These are phyloP conservation scores for Papilio machaon DNA, from an alignment of 1,140 invertebrate genomes.

Conservation along the genomic window DNA sequence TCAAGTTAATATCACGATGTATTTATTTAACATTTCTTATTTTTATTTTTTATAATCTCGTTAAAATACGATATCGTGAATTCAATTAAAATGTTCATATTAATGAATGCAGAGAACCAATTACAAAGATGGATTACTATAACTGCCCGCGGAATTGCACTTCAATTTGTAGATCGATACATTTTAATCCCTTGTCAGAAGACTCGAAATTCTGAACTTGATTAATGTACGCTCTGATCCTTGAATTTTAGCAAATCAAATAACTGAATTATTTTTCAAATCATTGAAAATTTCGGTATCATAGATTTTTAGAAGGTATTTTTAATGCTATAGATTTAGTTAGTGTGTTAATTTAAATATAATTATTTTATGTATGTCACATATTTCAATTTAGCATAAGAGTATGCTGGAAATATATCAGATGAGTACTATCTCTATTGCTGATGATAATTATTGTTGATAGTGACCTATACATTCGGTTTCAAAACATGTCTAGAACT, in stretches of 20 bases:
- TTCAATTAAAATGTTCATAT: conserved; percentile 20
- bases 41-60: neutral
- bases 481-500: no score
- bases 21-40: neutral
- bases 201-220: conserved; percentile 51
- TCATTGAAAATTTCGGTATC: neutral
- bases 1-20: no score
- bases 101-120: conserved; percentile 54
- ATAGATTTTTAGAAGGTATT: neutral
- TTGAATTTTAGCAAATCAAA: conserved; percentile 5
- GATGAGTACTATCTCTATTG: no score
- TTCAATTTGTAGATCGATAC: conserved; percentile 70
- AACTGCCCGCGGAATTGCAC: conserved; percentile 61
- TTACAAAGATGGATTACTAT: conserved; percentile 69
- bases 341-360: neutral
- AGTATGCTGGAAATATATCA: no score
- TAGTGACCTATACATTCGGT: no score
- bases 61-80: conserved; percentile 11
- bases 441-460: no score
- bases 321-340: neutral
- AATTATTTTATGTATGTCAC: no score
- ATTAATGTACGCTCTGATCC: conserved; percentile 6
- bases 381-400: no score
- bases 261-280: conserved; percentile 6
- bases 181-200: conserved; percentile 74